Evolutionary conservation across 1,140 invertebrate species (phyloP), one percentile per base, ranked within the genome.

Genomic region (Sycophila sp.): DNA sequence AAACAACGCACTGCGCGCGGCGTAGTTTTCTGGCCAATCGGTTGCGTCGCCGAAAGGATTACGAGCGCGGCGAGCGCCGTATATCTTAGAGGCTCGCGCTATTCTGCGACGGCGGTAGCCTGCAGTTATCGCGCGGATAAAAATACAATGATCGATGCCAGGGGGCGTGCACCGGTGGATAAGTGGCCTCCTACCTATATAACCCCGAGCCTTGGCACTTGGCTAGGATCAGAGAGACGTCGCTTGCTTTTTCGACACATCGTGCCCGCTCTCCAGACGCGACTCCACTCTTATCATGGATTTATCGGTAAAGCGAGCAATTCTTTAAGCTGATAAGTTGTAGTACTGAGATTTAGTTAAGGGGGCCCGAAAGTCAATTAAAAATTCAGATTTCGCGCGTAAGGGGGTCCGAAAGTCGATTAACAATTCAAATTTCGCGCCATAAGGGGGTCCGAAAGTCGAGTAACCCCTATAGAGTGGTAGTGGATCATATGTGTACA

Each of bases 171-270:
- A 15, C 15, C 6, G n/a, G n/a, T n/a, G 30, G 45, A 34, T 17
- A 64, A 70, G 59, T 63, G 59, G 68, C 49, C 47, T 45, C 26
- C 6, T 45, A 28, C 17, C 34, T 71, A 65, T 71, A 65, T 71
- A 71, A 65, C 15, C 1, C n/a, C n/a, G 60, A 45, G 28, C 15
- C 38, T 4, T 13, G 10, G 11, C 22, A 8, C 15, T 59, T 28
- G 6, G 4, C 28, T 4, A 15, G 67, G 34, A 63, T 62, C 55
- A 69, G 67, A 69, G 28, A 60, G 60, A 42, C n/a, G n/a, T n/a
- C n/a, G n/a, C n/a, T 15, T 42, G n/a, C 13, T 42, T 42, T n/a
- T n/a, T 42, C 34, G n/a, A n/a, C 11, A 42, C 11, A 42, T 6
- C 40, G 3, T 42, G n/a, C 4, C 40, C 11, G n/a, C 40, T 15